phyloP scores from a whole-genome alignment of 2,888 invertebrate genomes.

The Xylocampa areola region DNA sequence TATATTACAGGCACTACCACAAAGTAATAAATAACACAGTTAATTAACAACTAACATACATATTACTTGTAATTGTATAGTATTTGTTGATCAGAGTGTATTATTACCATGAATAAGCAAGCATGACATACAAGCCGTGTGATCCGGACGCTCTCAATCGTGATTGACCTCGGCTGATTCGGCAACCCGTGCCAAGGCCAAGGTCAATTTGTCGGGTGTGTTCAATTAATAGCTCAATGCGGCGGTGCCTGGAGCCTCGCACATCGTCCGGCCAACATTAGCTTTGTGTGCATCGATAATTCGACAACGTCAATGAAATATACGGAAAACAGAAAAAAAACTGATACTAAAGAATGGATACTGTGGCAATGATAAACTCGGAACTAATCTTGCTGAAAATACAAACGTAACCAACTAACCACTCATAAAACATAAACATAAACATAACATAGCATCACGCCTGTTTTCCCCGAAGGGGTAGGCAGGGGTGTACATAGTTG shows the following conservation, averaged over 20 bases:
- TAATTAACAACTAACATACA: no score
- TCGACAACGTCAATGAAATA: conserved; percentile 24
- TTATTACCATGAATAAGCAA: conserved; percentile 61
- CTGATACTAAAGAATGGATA: conserved; percentile 7
- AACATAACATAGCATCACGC: no score
- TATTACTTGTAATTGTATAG: no score
- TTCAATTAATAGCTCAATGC: conserved; percentile 80
- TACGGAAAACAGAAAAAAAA: conserved; percentile 4
- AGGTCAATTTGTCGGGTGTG: conserved; percentile 81
- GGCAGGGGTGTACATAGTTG: no score
- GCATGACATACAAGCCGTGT: conserved; percentile 76
- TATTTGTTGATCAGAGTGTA: conserved; percentile 42
- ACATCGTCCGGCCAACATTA: conserved; percentile 22
- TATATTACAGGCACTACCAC: no score
- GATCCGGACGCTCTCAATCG: conserved; percentile 88
- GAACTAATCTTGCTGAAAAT: conserved; percentile 4
- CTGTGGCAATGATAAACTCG: conserved; percentile 14
- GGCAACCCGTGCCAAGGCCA: conserved; percentile 88
- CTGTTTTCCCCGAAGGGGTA: no score
- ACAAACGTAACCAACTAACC: no score
- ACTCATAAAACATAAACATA: no score
- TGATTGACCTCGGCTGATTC: conserved; percentile 83
- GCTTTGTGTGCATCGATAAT: conserved; percentile 21
- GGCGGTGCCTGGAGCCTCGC: conserved; percentile 70
- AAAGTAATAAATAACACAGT: no score